Evolutionary conservation across 2,797 vertebrate genomes (phyloP), one percentile per base, ranked within the genome.

Genomic region (Sphaeramia orbicularis): DNA sequence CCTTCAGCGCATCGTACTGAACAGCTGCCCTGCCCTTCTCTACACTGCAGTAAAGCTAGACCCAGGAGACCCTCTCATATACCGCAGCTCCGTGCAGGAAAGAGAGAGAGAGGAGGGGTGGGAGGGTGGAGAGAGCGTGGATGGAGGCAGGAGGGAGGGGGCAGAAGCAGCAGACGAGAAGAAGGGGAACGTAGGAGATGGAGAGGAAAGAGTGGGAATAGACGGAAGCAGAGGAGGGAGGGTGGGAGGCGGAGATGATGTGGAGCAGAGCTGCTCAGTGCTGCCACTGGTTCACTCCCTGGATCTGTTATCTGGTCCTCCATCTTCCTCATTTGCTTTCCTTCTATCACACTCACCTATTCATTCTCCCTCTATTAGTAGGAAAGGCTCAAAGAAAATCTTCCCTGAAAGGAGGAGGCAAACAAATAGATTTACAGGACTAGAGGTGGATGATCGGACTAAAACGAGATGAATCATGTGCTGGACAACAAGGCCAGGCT

Each of bases 11-110:
- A 94, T 92, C 49, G 82, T 80, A 89, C 81, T 85, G 65, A 85
- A 73, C 87, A 82, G 89, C 77, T 55, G 82, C 71, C 79, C 89
- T 87, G 83, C 89, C 81, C 82, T 91, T 90, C 76, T 89, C 85
- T 89, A 85, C 85, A 90, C 93, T 93, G 93, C 93, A 93, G 91
- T 92, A 87, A 84, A 91, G 89, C 89, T 66, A 87, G 83, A 92
- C 91, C 90, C 92, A 76, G 90, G 92, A 93, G 91, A 93, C 87
- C 74, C 88, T 74, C 84, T 79, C 85, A 81, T 89, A 84, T 89
- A 90, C 90, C 76, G 90, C 91, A 89, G 88, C 86, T 87, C 85
- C 48, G 68, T 81, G 79, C 75, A 79, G 82, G 78, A 82, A 69
- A 80, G 83, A 72, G 71, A 69, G 78, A 6, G 44, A 19, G 32